Base-by-base conservation (phyloP, 2,888 invertebrate species). In the Heliothis peltigera region DNA sequence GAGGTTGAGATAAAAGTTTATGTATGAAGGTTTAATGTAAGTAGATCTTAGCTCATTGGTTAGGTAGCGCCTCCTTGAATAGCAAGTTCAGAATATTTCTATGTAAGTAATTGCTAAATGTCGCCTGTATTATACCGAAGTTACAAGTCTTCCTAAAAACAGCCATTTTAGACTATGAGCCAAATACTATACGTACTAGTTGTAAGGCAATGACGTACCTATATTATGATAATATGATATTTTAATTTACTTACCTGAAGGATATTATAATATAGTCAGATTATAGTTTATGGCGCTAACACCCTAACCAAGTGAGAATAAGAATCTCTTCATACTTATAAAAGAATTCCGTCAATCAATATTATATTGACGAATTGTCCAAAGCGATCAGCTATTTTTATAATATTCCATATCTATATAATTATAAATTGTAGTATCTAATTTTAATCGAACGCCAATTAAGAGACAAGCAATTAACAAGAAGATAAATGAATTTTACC, bases 401-500 rank as follows among this genome's bases (percentile, higher is more conserved):
- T 55, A 32, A 19, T 49, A 12, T 48, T 25, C 2, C 47, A 42
- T 19, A 4, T 18, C 4, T 44, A 44, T 4, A 44, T 19, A 12
- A 44, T 44, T 18, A 32, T 32, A 35, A 19, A 4, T 43, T 35
- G 42, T 63, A 18, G 7, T 18, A 54, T 19, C 25, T n/a, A 28
- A 21, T 52, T n/a, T 52, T 19, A 10, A 49, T 49, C 22, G 35
- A 35, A 28, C 4, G 56, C 54, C 39, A 55, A 67, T 60, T 65
- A 55, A 44, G 21, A 21, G 53, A 25, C 25, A 49, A 52, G 46
- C 25, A 47, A 49, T 25, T 42, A 15, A 48, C 6, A 47, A 22
- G 44, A 21, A 19, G 39, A 43, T 48, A 19, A 1, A 54, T 25
- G 18, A n/a, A 22, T 17, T n/a, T 35, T 32, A 19, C 8, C 51